Evolutionary conservation across 2,888 invertebrate genomes (phyloP).

Genomic region (Oxystoma pomonae): DNA sequence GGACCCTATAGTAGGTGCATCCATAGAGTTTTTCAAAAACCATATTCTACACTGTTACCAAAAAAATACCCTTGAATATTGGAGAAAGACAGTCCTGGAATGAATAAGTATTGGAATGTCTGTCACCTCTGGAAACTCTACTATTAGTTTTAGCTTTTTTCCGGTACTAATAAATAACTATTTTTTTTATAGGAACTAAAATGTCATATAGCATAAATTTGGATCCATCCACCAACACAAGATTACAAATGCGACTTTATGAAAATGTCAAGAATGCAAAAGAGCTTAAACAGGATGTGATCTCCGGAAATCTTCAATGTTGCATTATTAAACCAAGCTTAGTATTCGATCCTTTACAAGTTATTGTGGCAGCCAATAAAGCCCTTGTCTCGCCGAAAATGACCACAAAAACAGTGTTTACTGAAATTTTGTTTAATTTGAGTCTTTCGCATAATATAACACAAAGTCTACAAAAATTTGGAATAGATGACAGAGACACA

Average conservation of each 20-base stretch:
- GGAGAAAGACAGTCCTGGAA: too few species aligned
- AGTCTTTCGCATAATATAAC: slow-evolving; percentile 67
- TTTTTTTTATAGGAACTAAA: slow-evolving; percentile 18
- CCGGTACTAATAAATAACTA: too few species aligned
- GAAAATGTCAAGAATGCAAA: slow-evolving; percentile 57
- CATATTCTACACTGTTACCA: too few species aligned
- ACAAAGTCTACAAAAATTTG: slow-evolving; percentile 63
- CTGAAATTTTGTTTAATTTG: slow-evolving; percentile 65
- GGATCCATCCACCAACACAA: slow-evolving; percentile 34
- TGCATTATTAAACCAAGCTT: slow-evolving; percentile 58
- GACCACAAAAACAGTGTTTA: slow-evolving; percentile 59
- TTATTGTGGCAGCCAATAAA: slow-evolving; percentile 64
- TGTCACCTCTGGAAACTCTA: too few species aligned
- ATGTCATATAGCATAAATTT: slow-evolving; percentile 27
- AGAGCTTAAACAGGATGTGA: slow-evolving; percentile 52
- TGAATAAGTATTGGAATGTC: too few species aligned
- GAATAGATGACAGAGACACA: slow-evolving; percentile 51
- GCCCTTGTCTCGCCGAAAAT: slow-evolving; percentile 55
- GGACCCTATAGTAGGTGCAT: too few species aligned
- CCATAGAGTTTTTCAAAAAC: too few species aligned
- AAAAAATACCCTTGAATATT: too few species aligned
- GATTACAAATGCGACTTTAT: slow-evolving; percentile 50
- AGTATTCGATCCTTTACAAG: slow-evolving; percentile 58
- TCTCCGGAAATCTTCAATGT: slow-evolving; percentile 57
- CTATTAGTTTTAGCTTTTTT: too few species aligned